These are phyloP conservation scores for Pseudochromis fuscus DNA, from an alignment of 2,797 vertebrate species.

Conservation along the genomic window DNA sequence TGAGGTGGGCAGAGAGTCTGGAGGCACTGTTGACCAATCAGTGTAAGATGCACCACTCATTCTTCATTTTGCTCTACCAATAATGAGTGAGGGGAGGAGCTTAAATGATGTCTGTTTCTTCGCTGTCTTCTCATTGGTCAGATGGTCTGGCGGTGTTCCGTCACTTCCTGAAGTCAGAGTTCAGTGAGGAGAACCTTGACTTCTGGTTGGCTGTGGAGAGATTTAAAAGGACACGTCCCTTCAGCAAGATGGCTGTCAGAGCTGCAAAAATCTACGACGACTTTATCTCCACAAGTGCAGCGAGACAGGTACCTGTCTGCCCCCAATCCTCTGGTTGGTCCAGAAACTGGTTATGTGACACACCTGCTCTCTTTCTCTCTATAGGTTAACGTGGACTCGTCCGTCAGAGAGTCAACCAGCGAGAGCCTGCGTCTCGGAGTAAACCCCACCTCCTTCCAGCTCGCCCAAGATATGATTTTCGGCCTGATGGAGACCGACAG, in stretches of 20 bases:
- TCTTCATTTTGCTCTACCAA: constrained; percentile 6
- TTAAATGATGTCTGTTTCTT: not conserved
- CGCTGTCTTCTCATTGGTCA: constrained; percentile 66
- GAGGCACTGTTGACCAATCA: constrained; percentile 92
- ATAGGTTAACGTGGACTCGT: constrained; percentile 97
- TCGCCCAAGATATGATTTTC: constrained; percentile 93
- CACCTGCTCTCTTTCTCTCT: constrained; percentile 5
- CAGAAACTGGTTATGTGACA: constrained; percentile 10
- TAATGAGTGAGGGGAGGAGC: not conserved
- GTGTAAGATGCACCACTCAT: constrained; percentile 86
- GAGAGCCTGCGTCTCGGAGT: constrained; percentile 82
- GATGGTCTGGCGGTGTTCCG: constrained; percentile 93
- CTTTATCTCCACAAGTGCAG: constrained; percentile 91
- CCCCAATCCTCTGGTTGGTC: constrained; percentile 6
- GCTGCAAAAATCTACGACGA: constrained; percentile 92
- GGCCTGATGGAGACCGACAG: constrained; percentile 96
- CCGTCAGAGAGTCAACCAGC: constrained; percentile 91
- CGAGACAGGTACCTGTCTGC: constrained; percentile 88
- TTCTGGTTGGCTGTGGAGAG: constrained; percentile 97
- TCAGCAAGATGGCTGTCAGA: constrained; percentile 90
- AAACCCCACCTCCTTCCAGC: constrained; percentile 89
- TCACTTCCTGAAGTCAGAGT: constrained; percentile 93
- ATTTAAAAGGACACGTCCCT: constrained; percentile 90
- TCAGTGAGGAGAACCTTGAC: constrained; percentile 97
- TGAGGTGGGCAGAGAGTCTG: constrained; percentile 91